Evolutionary conservation across 1,140 invertebrate species (phyloP), one percentile per base, ranked within the genome.

Genomic region (Tetragonula clypearis): DNA sequence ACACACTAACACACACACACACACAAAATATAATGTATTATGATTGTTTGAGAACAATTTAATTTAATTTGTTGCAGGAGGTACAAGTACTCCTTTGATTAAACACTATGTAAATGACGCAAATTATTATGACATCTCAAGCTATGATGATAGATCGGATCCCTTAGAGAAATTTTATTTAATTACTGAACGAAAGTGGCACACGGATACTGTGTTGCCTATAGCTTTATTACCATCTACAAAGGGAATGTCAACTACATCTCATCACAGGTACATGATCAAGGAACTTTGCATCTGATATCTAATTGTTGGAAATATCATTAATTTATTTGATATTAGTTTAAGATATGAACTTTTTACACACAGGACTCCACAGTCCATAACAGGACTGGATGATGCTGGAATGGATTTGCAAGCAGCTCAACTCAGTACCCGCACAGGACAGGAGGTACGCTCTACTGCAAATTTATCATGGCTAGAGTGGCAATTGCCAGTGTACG

Each of bases 301-400:
- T 74, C 1, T 26, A 26, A 56, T 6, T 19, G 30, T 56, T 56
- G 11, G n/a, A 41, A 14, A 30, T 75, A 74, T 19, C n/a, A 56
- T 55, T 74, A 56, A 56, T n/a, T 74, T 0, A 56, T n/a, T 72
- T 71, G 58, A 26, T 74, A 74, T n/a, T 60, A 55, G 30, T 58
- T 35, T 78, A 75, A 35, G 8, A 78, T 62, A 56, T 73, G 17
- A 62, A 76, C 65, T 86, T 74, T 49, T 83, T 78, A 14, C 65
- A 78, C 65, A 21, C 55, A 94, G 94, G 91, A 92, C 94, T 89
- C 93, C 92, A 88, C 94, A 94, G 94, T 95, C 94, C 94, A 92
- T 93, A 87, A 92, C 88, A 84, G 94, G 94, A 94, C 94, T 94
- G 94, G 94, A 95, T 90, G 93, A 95, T 95, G 94, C 94, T 95